Evolutionary conservation across 2,797 vertebrate species (phyloP).

Genomic region (Thunnus albacares): DNA sequence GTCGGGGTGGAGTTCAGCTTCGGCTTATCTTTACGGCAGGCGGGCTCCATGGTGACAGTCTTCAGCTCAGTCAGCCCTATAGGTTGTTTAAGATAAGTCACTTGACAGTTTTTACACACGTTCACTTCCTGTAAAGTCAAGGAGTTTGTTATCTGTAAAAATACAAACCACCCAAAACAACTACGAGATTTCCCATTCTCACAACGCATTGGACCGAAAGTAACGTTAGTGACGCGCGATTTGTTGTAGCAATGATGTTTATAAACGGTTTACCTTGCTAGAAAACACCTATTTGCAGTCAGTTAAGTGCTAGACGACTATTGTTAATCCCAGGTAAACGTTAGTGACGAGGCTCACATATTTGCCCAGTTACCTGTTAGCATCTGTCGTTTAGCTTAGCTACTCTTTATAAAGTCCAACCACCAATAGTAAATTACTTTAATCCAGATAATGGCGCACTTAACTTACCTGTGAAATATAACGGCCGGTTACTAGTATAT

Average conservation of each 20-base stretch:
- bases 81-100: background rate
- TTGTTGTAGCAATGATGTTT: background rate
- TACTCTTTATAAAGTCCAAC: background rate
- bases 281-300: background rate
- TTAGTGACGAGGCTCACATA: background rate
- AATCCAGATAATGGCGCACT: background rate
- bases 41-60: constrained; percentile 87
- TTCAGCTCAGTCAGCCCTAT: background rate
- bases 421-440: fast-evolving
- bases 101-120: background rate
- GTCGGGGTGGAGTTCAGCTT: constrained; percentile 91
- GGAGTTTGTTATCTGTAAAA: background rate
- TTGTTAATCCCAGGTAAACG: background rate
- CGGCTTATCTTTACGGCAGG: constrained; percentile 90
- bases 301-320: background rate
- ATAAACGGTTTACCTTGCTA: background rate
- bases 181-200: too few species aligned
- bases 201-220: too few species aligned
- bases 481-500: background rate
- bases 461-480: constrained; percentile 10
- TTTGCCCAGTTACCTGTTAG: background rate
- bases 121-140: background rate
- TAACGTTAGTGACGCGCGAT: background rate
- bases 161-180: background rate
- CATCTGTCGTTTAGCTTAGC: background rate